phyloP scores from a whole-genome alignment of 2,888 invertebrate genomes.

The Malthinus seriepunctatus region DNA sequence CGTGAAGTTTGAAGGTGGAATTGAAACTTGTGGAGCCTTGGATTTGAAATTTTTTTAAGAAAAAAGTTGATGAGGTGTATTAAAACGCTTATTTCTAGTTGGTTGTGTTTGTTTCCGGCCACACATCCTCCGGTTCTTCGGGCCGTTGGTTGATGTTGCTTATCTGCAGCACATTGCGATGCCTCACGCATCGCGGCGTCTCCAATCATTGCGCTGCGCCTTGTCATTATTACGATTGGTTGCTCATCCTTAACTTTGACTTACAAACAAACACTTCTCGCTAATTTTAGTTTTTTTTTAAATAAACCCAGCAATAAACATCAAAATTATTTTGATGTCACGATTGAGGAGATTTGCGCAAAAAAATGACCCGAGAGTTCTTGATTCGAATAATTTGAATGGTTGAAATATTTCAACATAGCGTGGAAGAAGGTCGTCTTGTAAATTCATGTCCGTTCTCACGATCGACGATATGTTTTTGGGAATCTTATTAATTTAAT shows the following conservation, averaged over 20 bases:
- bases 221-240: slow-evolving; percentile 31
- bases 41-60: neutral
- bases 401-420: neutral
- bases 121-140: slow-evolving; percentile 35
- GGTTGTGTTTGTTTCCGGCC: slow-evolving; percentile 31
- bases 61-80: slow-evolving; percentile 13
- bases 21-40: too few relatives aligned
- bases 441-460: slow-evolving; percentile 7
- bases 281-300: neutral
- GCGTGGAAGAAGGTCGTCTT: neutral
- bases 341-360: neutral
- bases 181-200: slow-evolving; percentile 29
- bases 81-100: slow-evolving; percentile 25
- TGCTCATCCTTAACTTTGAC: slow-evolving; percentile 25
- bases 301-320: neutral
- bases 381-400: neutral
- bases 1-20: too few relatives aligned
- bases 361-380: neutral
- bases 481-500: slow-evolving; percentile 1
- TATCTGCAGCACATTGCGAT: slow-evolving; percentile 20
- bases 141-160: slow-evolving; percentile 29
- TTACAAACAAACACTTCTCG: slow-evolving; percentile 6
- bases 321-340: neutral
- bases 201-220: slow-evolving; percentile 26
- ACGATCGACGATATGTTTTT: slow-evolving; percentile 10